phyloP scores from a whole-genome alignment of 1,140 invertebrate genomes.

The Dinoponera quadriceps region DNA sequence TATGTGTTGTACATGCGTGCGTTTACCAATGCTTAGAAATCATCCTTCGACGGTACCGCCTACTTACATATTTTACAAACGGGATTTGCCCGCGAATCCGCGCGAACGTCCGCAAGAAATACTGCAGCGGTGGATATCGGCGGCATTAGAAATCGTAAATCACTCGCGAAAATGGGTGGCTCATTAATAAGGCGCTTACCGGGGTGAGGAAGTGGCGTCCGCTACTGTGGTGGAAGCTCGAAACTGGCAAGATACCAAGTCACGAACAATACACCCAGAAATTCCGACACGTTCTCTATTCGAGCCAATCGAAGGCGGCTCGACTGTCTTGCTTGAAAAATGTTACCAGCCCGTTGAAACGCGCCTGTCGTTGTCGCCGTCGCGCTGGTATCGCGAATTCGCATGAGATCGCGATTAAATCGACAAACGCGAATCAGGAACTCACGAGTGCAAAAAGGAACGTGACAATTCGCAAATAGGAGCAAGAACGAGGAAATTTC shows the following conservation, averaged over 20 bases:
- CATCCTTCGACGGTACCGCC: conserved; percentile 15
- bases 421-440: background rate
- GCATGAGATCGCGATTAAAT: conserved; percentile 39
- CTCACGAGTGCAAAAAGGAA: background rate
- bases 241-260: conserved; percentile 72
- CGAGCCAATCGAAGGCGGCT: conserved; percentile 43
- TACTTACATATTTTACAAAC: conserved; percentile 19
- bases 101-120: background rate
- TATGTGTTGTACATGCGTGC: background rate
- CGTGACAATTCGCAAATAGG: background rate
- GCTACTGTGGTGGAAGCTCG: conserved; percentile 37
- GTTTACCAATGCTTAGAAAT: background rate
- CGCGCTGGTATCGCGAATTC: background rate
- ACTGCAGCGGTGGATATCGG: background rate
- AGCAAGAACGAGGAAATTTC: too few species aligned
- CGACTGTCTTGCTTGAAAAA: conserved; percentile 48
- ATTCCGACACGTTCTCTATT: conserved; percentile 69
- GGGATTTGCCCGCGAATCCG: background rate
- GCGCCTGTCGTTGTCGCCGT: background rate
- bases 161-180: conserved; percentile 62
- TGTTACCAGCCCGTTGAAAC: conserved; percentile 23
- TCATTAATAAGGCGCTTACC: conserved; percentile 70
- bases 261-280: conserved; percentile 72
- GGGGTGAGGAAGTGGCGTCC: conserved; percentile 43
- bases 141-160: conserved; percentile 67